Evolutionary conservation across 2,888 invertebrate genomes (phyloP).

Genomic region (Corbicula japonica): DNA sequence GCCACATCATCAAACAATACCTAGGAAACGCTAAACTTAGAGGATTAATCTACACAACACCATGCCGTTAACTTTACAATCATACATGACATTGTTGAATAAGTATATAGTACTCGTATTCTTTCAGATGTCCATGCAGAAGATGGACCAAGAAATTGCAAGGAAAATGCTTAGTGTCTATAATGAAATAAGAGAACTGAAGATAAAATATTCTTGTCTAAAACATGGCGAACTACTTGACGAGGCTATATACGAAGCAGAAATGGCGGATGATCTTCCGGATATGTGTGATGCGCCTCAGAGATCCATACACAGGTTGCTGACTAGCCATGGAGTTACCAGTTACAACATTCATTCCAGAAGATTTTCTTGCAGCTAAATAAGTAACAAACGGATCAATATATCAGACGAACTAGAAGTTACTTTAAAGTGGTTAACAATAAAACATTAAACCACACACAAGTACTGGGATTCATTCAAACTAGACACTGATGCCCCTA

Average conservation of each 20-base stretch:
- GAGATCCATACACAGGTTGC: slow-evolving; percentile 35
- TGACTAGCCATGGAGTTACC: slow-evolving; percentile 49
- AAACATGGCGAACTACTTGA: slow-evolving; percentile 47
- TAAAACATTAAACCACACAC: too few species aligned
- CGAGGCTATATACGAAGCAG: slow-evolving; percentile 52
- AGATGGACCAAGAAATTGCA: slow-evolving; percentile 47
- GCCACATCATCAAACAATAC: too few species aligned
- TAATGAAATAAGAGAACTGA: slow-evolving; percentile 42
- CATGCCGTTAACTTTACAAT: too few species aligned
- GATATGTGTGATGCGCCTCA: slow-evolving; percentile 51
- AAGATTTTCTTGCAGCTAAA: slow-evolving; percentile 54
- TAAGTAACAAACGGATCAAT: not conserved
- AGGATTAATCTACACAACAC: too few species aligned
- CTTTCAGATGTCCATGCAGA: slow-evolving; percentile 42
- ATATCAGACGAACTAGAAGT: too few species aligned
- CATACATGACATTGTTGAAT: not conserved
- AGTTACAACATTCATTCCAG: slow-evolving; percentile 47
- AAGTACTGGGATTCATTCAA: too few species aligned
- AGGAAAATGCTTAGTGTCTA: slow-evolving; percentile 34
- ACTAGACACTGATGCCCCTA: too few species aligned
- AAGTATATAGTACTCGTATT: not conserved
- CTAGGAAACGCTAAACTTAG: too few species aligned
- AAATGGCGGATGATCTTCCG: slow-evolving; percentile 42
- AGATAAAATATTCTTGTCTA: slow-evolving; percentile 46
- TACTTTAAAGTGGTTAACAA: too few species aligned